Base-by-base conservation (phyloP, 2,113 vertebrate species). In the Pyrgilauda ruficollis region DNA sequence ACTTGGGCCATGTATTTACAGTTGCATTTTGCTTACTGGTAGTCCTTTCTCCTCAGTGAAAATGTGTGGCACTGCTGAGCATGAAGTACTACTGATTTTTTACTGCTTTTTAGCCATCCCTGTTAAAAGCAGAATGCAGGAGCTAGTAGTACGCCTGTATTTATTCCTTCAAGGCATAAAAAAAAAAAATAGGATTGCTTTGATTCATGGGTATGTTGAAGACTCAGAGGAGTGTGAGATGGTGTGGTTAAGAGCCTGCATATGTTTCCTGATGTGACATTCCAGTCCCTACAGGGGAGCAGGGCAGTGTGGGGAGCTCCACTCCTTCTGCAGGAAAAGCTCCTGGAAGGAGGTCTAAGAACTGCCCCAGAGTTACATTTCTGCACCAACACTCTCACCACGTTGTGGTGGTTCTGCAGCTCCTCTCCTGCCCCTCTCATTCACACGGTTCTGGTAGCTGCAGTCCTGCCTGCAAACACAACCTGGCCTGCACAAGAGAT, bases 241-340 rank as follows among this genome's bases (percentile, higher is more conserved):
- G 1, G 16, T 69, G 41, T 33, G 22, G 7, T 66, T 84, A 50
- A 77, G 27, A 86, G 9, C 7, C 43, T 59, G 33, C 2, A 7
- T 7, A 11, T 12, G 3, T 8, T 30, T 84, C 20, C n/a, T 1
- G 1, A 19, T 28, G 9, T 4, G 6, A 59, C 23, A 53, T 35
- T 2, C 9, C 55, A 78, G 13, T 2, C 20, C 24, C 27, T 22
- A 14, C 0, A 21, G 35, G 5, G 11, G 3, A 78, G 12, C 23
- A 82, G 37, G 3, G 2, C 14, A 30, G 12, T 11, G 15, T 49
- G 52, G 27, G 35, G 11, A 73, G 15, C 50, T 61, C 49, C 0
- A 0, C 9, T 64, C 11, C 61, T 35, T 24, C 61, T 53, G 20
- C 7, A 11, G 56, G 17, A 49, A 87, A 84, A 74, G 11, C 35